Evolutionary conservation across 2,113 vertebrate genomes (phyloP).

Genomic region (Silurus asotus): DNA sequence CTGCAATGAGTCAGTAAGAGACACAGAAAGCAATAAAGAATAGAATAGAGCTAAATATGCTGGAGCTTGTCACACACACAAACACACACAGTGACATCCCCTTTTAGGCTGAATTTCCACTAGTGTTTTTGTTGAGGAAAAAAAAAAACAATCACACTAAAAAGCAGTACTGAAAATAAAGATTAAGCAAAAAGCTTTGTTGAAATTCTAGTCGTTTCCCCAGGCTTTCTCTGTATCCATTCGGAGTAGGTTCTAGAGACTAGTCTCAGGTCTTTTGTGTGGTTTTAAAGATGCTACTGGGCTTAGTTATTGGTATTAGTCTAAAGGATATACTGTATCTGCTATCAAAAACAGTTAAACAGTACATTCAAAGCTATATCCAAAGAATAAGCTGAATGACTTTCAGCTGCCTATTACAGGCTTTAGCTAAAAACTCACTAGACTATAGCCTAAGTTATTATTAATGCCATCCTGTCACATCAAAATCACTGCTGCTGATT

Average conservation of each 20-base stretch:
- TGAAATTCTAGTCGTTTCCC: background rate
- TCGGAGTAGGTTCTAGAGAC: background rate
- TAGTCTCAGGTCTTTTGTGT: background rate
- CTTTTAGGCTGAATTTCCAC: background rate
- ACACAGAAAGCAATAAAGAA: background rate
- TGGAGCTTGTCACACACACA: background rate
- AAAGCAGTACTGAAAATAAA: background rate
- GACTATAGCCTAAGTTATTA: background rate
- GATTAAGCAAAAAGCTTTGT: background rate
- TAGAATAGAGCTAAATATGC: background rate
- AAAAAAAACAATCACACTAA: background rate
- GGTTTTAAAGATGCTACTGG: background rate
- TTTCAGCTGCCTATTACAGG: background rate
- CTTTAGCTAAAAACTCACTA: background rate
- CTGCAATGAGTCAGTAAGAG: background rate
- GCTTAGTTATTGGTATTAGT: background rate
- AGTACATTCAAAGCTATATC: background rate
- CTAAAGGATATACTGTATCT: background rate
- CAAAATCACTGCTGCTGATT: slow-evolving; percentile 1
- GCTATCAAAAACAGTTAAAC: background rate
- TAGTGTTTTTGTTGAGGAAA: background rate
- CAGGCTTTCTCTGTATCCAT: background rate
- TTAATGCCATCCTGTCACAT: background rate
- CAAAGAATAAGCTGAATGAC: background rate
- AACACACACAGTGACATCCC: background rate